Conservation (phyloP, 2,797 vertebrate genomes). For the Streptopelia turtur region DNA sequence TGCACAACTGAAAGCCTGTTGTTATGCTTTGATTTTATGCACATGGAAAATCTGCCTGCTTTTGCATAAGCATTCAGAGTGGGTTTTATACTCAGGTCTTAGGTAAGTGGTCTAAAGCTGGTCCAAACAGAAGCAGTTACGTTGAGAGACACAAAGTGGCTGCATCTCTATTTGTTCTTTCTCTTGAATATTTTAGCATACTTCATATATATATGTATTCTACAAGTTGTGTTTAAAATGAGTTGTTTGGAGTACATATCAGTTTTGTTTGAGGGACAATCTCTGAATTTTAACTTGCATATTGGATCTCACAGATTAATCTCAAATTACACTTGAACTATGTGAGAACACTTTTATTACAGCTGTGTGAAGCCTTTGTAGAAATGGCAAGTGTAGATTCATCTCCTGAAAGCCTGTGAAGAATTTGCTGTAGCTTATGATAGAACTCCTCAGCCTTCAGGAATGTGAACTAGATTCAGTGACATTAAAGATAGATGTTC, state of each 20-base stretch:
- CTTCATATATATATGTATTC: not conserved
- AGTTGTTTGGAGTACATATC: not conserved
- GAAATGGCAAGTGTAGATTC: constrained; percentile 46
- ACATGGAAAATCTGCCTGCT: not conserved
- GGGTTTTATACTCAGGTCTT: not conserved
- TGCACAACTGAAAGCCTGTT: not conserved
- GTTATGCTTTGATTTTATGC: not conserved
- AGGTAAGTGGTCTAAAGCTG: not conserved
- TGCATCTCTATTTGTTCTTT: not conserved
- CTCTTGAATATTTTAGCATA: not conserved
- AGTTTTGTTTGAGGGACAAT: not conserved
- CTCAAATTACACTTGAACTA: constrained; percentile 25
- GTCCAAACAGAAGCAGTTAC: not conserved
- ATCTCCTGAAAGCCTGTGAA: constrained; percentile 53
- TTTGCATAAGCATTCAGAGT: not conserved
- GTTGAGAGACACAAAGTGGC: not conserved
- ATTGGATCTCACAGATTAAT: not conserved
- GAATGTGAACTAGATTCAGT: constrained; percentile 59
- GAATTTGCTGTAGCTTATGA: constrained; percentile 49
- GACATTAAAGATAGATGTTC: constrained; percentile 45
- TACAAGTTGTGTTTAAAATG: not conserved
- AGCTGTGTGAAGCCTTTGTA: constrained; percentile 41
- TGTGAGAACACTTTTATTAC: constrained; percentile 27
- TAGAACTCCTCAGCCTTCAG: constrained; percentile 39
- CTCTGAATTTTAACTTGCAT: constrained; percentile 1